These are phyloP conservation scores for Agriotes lineatus DNA, from an alignment of 2,888 invertebrate genomes.

Conservation along the genomic window DNA sequence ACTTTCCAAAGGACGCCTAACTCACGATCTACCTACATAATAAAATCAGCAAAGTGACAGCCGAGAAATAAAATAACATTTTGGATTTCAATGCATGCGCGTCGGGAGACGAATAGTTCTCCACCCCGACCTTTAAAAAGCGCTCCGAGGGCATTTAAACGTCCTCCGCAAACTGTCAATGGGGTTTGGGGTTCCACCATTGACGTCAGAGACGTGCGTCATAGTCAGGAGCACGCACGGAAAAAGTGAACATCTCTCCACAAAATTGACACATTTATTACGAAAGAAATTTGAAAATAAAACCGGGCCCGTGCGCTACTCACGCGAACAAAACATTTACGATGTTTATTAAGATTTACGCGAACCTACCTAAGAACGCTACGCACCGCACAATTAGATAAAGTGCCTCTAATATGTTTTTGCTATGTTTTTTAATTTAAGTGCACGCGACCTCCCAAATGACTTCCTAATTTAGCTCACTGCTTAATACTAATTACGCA, in stretches of 20 bases:
- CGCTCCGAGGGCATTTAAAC: constrained; percentile 34
- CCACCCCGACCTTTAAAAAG: constrained; percentile 40
- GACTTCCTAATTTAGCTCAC: too few species aligned
- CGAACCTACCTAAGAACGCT: neutral
- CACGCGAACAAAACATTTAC: constrained; percentile 18
- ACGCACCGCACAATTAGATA: neutral
- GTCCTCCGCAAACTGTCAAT: constrained; percentile 40
- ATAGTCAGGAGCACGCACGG: constrained; percentile 49
- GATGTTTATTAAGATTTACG: neutral
- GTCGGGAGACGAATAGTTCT: constrained; percentile 37
- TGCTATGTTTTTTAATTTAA: neutral
- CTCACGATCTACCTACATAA: too few species aligned
- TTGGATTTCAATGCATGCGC: neutral
- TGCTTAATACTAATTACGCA: too few species aligned
- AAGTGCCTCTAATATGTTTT: neutral
- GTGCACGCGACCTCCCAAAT: too few species aligned
- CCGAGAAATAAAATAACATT: constrained; percentile 1
- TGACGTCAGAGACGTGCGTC: constrained; percentile 55
- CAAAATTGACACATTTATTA: constrained; percentile 47
- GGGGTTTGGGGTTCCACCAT: constrained; percentile 47
- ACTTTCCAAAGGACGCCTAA: too few species aligned
- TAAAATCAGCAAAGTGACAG: neutral
- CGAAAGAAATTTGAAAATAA: constrained; percentile 33
- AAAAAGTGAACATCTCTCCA: constrained; percentile 41
- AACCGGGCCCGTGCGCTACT: neutral